Evolutionary conservation across 2,888 invertebrate species (phyloP).

Genomic region (Perizoma flavofasciatum): DNA sequence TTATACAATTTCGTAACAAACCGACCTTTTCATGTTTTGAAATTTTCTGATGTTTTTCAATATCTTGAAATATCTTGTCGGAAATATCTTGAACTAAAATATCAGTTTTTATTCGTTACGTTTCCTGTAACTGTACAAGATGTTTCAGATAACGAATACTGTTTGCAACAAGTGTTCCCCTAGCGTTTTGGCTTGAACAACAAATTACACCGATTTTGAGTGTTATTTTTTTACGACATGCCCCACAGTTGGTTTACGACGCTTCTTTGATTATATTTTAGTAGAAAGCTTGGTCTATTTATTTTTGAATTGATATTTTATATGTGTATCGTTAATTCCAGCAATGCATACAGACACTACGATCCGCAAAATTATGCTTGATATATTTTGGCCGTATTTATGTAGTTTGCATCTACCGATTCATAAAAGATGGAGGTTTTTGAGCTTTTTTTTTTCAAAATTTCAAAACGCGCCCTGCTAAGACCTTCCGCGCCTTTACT

Average conservation of each 20-base stretch:
- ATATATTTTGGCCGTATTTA: conserved; percentile 63
- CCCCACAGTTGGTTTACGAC: conserved; percentile 52
- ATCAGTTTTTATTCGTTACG: too few relatives aligned
- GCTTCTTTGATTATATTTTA: conserved; percentile 69
- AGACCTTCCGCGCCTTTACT: conserved; percentile 78
- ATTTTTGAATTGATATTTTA: conserved; percentile 58
- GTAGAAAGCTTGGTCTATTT: conserved; percentile 74
- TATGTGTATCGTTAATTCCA: conserved; percentile 76
- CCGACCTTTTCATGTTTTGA: conserved; percentile 7
- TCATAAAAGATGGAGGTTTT: conserved; percentile 55
- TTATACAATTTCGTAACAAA: conserved; percentile 16
- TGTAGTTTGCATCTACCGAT: conserved; percentile 63
- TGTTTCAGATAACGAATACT: conserved; percentile 14
- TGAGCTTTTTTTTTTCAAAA: conserved; percentile 66
- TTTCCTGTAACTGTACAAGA: conserved; percentile 8
- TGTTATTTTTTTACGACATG: conserved; percentile 44
- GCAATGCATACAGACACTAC: conserved; percentile 71
- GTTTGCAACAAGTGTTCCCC: conserved; percentile 21
- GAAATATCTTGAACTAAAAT: conserved; percentile 10
- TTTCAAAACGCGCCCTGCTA: conserved; percentile 58
- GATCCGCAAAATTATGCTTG: conserved; percentile 68
- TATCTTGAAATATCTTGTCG: conserved; percentile 5
- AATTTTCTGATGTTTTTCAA: conserved; percentile 18
- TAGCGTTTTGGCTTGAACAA: conserved; percentile 28
- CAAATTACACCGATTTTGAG: conserved; percentile 35